These are phyloP conservation scores for Neodiprion pinetum DNA, from an alignment of 1,140 invertebrate genomes.

Conservation along the genomic window DNA sequence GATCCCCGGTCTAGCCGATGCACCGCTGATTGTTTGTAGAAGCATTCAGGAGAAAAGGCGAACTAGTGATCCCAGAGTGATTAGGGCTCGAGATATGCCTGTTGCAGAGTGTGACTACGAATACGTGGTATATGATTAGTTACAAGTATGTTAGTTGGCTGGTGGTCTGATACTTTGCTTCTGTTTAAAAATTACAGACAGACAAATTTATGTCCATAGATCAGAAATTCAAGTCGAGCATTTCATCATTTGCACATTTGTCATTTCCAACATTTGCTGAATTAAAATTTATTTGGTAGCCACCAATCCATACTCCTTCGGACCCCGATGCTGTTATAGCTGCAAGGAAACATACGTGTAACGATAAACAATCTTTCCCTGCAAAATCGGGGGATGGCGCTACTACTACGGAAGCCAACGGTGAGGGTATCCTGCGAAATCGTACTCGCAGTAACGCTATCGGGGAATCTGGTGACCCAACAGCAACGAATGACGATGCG, in stretches of 20 bases:
- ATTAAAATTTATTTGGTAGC: neutral
- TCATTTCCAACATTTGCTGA: too few relatives aligned
- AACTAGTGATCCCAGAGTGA: neutral
- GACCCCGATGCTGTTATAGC: neutral
- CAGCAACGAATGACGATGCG: neutral
- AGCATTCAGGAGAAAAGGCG: neutral
- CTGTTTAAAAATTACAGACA: too few relatives aligned
- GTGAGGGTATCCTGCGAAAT: neutral
- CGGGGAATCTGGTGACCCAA: neutral
- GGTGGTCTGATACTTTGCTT: too few relatives aligned
- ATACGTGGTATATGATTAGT: conserved; percentile 2
- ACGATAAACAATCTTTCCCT: neutral
- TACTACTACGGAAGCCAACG: neutral
- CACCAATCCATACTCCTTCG: neutral
- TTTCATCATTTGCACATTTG: too few relatives aligned
- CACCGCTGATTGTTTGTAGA: neutral
- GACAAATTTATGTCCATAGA: too few relatives aligned
- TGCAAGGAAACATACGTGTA: too few relatives aligned
- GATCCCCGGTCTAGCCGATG: neutral
- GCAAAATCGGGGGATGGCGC: neutral
- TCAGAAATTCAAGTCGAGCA: too few relatives aligned
- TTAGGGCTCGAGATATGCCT: neutral
- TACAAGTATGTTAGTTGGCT: too few relatives aligned
- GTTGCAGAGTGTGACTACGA: neutral
- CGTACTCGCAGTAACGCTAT: neutral